Conservation (phyloP, 2,797 vertebrate species). For the Vultur gryphus region DNA sequence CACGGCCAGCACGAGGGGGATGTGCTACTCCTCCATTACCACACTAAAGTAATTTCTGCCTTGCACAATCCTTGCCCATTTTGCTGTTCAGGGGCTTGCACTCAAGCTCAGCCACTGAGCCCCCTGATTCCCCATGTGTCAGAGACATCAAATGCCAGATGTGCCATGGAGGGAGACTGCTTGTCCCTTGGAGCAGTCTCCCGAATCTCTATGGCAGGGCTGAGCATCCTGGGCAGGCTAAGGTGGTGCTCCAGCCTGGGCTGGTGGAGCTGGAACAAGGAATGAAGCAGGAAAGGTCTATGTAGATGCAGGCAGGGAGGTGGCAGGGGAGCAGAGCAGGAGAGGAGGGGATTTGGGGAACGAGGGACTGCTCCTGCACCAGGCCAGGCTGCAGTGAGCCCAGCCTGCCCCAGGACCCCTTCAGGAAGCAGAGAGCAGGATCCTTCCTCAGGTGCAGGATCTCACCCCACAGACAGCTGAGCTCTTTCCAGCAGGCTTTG, state of each 20-base stretch:
- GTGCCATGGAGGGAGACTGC: fast-evolving
- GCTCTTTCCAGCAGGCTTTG: neutral
- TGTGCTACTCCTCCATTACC: neutral
- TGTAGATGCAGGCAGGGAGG: fast-evolving
- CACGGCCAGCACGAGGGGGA: neutral
- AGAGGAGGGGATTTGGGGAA: neutral
- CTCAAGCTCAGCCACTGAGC: neutral
- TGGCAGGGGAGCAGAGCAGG: neutral
- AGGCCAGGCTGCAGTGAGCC: neutral
- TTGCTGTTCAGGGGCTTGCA: neutral
- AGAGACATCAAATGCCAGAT: neutral
- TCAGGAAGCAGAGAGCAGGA: neutral
- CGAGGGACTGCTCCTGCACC: neutral
- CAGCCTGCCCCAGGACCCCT: neutral
- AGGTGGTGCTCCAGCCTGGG: neutral
- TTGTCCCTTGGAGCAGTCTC: fast-evolving
- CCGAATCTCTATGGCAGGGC: fast-evolving
- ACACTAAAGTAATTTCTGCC: neutral
- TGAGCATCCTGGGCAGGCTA: neutral
- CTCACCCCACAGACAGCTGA: too few relatives aligned
- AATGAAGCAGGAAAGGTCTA: neutral
- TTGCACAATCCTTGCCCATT: neutral
- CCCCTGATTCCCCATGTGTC: fast-evolving
- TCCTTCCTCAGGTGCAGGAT: neutral
- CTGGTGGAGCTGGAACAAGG: neutral